Base-by-base conservation (phyloP, 2,888 invertebrate genomes). In the Teleogryllus oceanicus region DNA sequence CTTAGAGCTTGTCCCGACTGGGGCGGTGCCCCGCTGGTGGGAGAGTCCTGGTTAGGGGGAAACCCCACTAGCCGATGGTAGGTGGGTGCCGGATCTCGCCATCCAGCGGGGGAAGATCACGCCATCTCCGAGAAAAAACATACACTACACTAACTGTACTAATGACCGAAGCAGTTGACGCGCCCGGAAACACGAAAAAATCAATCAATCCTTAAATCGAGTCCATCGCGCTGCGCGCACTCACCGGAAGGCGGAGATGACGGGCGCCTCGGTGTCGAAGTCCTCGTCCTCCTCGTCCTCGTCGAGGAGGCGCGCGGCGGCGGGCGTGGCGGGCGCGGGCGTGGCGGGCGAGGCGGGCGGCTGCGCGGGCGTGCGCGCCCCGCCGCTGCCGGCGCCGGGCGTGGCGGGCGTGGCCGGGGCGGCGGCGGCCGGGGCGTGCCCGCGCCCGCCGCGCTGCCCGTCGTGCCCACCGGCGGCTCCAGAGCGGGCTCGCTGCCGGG, bases 211-310 rank as follows among this genome's bases (percentile, higher is more conserved):
- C 21, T 21, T 21, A 21, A 37, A 37, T 37, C 24, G 24, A 37
- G 24, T 37, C 24, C 24, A 37, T 37, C 24, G 24, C 24, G 24
- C 87, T 85, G 80, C 86, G 82, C 85, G 86, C 82, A 62, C 62
- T 62, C n/a, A 62, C 62, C 62, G 62, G n/a, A 62, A 62, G n/a
- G 62, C 62, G 62, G 62, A 62, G n/a, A 62, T 62, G 62, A 62
- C 82, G 51, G 21, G 78, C 74, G 37, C 21, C 21, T 78, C 80
- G 11, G 37, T 77, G 18, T 77, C 80, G 20, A 62, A 74, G 74
- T 80, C 80, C n/a, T 77, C 80, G 24, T 80, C 80, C n/a, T 78
- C 78, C 21, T 50, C 78, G 49, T 78, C 78, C n/a, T 80, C 80
- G 16, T 80, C 77, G 18, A 21, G 76, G 37, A n/a, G 78, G 8